These are phyloP conservation scores for Thereva nobilitata DNA, from an alignment of 2,888 invertebrate genomes.

Conservation along the genomic window DNA sequence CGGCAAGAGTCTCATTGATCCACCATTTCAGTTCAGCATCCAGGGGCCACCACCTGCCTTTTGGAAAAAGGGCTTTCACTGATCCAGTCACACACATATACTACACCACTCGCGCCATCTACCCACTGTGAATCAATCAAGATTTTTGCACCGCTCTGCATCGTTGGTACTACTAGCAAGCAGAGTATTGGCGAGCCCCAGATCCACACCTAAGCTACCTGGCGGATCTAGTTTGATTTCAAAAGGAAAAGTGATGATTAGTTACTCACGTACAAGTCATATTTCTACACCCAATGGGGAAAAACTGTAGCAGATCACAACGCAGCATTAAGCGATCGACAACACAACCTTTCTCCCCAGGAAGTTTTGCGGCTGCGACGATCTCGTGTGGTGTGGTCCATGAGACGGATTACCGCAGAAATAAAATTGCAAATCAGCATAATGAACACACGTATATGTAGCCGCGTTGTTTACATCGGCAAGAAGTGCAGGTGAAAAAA, in stretches of 20 bases:
- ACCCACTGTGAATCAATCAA: constrained; percentile 34
- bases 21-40: constrained; percentile 1
- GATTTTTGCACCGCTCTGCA: constrained; percentile 5
- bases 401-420: too few species aligned
- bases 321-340: too few species aligned
- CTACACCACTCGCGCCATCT: neutral
- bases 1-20: constrained; percentile 12
- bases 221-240: neutral
- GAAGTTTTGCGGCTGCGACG: too few species aligned
- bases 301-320: too few species aligned
- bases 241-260: constrained; percentile 11
- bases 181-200: too few species aligned
- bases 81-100: constrained; percentile 25
- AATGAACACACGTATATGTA: too few species aligned
- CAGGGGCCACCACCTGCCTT: too few species aligned
- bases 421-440: too few species aligned
- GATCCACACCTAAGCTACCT: neutral
- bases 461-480: neutral
- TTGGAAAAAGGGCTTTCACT: constrained; percentile 40
- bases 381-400: too few species aligned
- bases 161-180: too few species aligned
- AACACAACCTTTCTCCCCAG: too few species aligned
- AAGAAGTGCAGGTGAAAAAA: neutral
- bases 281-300: too few species aligned
- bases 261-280: neutral